These are phyloP conservation scores for Dryadula phaetusa DNA, from an alignment of 2,888 invertebrate genomes.

Conservation along the genomic window DNA sequence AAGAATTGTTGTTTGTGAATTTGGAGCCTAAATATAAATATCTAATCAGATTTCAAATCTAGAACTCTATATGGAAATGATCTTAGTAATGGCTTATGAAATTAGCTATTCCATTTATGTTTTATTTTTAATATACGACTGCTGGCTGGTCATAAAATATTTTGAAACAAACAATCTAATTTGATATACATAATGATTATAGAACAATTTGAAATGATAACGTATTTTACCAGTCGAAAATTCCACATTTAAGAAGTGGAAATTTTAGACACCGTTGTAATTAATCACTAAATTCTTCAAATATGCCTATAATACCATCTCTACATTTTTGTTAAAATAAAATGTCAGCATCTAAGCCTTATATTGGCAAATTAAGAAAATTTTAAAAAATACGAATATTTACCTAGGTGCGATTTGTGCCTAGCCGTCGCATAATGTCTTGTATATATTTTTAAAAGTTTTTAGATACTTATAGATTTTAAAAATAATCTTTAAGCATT, in stretches of 20 bases:
- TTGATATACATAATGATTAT: neutral
- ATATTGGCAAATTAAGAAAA: too few relatives aligned
- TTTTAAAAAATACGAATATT: too few relatives aligned
- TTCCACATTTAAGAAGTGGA: neutral
- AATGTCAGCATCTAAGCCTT: too few relatives aligned
- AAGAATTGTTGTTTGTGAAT: neutral
- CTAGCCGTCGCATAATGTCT: too few relatives aligned
- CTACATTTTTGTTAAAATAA: too few relatives aligned
- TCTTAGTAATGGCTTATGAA: neutral
- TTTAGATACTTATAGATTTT: too few relatives aligned
- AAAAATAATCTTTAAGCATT: too few relatives aligned
- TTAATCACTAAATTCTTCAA: too few relatives aligned
- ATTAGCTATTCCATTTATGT: conserved; percentile 9
- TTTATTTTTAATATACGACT: neutral
- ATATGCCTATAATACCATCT: too few relatives aligned
- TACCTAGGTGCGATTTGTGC: too few relatives aligned
- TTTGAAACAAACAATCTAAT: neutral
- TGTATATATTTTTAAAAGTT: too few relatives aligned
- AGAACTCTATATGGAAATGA: conserved; percentile 6
- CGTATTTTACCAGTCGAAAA: neutral
- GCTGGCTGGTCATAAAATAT: neutral
- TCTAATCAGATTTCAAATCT: neutral
- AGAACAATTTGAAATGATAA: neutral
- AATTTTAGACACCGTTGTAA: neutral
- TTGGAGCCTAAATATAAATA: neutral